Conservation (phyloP, 2,797 vertebrate genomes). For the Basileuterus tristriatus region DNA sequence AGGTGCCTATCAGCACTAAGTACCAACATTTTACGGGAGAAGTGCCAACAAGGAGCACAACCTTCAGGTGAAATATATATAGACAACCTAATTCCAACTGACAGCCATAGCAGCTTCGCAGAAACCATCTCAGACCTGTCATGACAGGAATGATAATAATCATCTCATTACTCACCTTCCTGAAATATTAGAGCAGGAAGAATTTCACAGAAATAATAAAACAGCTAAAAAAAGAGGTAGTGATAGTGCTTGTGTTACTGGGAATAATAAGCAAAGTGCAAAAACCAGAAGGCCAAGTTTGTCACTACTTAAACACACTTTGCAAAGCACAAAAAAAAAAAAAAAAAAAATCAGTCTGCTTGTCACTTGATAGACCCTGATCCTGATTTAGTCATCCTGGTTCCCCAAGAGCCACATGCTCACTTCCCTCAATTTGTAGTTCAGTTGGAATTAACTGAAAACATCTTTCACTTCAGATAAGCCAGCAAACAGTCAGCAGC, state of each 20-base stretch:
- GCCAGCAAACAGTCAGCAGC: neutral
- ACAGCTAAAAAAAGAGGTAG: neutral
- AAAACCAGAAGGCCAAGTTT: neutral
- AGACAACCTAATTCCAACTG: neutral
- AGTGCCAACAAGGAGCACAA: neutral
- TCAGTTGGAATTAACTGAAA: neutral
- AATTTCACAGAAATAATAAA: neutral
- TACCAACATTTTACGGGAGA: fast-evolving
- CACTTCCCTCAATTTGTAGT: neutral
- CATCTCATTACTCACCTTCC: neutral
- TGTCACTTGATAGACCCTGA: neutral
- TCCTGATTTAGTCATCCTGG: neutral
- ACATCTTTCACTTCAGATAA: neutral
- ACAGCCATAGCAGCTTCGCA: neutral
- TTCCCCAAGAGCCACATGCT: neutral
- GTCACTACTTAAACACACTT: neutral
- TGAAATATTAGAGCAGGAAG: neutral
- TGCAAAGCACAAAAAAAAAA: neutral
- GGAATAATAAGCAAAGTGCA: neutral
- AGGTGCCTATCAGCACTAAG: neutral
- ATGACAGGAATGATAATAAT: neutral
- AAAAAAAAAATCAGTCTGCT: neutral
- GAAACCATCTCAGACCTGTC: neutral
- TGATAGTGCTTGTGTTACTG: neutral
- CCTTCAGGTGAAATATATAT: neutral